A percentile compares a stretch with the other conserved stretches of the same genome.
Conservation (phyloP, 2,113 vertebrate species). For the Oreochromis spilurus region DNA sequence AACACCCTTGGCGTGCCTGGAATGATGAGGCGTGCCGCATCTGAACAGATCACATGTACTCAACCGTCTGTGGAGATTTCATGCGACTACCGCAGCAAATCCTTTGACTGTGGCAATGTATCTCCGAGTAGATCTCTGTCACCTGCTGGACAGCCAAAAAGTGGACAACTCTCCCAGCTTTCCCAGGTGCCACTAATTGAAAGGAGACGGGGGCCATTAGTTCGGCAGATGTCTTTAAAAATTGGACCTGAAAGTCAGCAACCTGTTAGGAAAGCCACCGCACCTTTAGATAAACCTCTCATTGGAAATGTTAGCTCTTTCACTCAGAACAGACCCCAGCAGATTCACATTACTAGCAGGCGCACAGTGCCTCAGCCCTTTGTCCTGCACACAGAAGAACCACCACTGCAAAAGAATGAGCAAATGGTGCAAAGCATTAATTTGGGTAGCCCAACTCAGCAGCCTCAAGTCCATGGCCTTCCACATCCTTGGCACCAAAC, state of each 20-base stretch:
- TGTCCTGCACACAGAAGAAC: slow-evolving; percentile 54
- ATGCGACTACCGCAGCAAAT: slow-evolving; percentile 90
- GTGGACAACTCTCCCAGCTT: slow-evolving; percentile 43
- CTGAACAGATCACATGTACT: slow-evolving; percentile 87
- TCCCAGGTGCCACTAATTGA: slow-evolving; percentile 88
- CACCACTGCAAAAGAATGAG: slow-evolving; percentile 56
- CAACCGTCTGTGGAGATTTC: slow-evolving; percentile 84
- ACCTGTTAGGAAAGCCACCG: slow-evolving; percentile 57
- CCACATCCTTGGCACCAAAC: slow-evolving; percentile 75
- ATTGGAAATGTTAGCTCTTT: slow-evolving; percentile 58
- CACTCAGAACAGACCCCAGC: slow-evolving; percentile 67
- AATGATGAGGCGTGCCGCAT: slow-evolving; percentile 89
- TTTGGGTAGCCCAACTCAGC: slow-evolving; percentile 71
- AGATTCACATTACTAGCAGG: slow-evolving; percentile 60
- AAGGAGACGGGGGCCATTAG: slow-evolving; percentile 89
- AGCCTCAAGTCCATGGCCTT: slow-evolving; percentile 71
- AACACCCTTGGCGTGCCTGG: slow-evolving; percentile 84
- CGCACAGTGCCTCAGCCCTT: slow-evolving; percentile 52
- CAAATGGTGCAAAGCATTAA: slow-evolving; percentile 73
- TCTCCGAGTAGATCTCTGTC: slow-evolving; percentile 72
- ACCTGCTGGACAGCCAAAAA: slow-evolving; percentile 66
- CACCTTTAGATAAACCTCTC: slow-evolving; percentile 70
- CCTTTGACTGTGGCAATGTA: slow-evolving; percentile 88
- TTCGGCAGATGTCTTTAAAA: slow-evolving; percentile 94
- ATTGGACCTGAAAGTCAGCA: slow-evolving; percentile 84